phyloP scores from a whole-genome alignment of 2,113 vertebrate genomes.

The Meleagris gallopavo region DNA sequence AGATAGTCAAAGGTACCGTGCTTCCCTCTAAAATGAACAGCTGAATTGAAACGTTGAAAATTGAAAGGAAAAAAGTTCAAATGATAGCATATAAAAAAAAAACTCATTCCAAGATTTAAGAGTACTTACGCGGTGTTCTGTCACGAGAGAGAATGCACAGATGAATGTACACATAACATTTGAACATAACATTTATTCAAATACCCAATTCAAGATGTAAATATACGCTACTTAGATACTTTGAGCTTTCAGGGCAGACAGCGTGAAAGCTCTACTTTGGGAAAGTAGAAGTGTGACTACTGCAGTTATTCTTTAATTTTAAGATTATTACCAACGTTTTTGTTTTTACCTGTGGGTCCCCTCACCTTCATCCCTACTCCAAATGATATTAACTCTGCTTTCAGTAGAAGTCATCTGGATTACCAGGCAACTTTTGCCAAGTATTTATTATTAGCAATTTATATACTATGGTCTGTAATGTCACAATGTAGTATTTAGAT shows the following conservation, averaged over 20 bases:
- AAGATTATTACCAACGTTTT: background rate
- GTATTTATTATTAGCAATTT: background rate
- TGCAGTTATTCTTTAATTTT: background rate
- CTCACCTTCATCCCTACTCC: background rate
- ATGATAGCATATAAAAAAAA: background rate
- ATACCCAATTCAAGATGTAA: background rate
- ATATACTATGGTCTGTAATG: background rate
- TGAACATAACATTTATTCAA: background rate
- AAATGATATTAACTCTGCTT: background rate
- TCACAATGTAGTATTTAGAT: background rate
- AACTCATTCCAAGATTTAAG: background rate
- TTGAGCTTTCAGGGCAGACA: background rate
- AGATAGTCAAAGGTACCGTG: background rate
- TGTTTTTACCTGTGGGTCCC: background rate
- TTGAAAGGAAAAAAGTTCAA: background rate
- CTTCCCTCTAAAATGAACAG: slow-evolving; percentile 2
- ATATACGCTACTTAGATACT: background rate
- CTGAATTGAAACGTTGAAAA: background rate
- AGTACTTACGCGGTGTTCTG: background rate
- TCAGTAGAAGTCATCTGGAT: background rate
- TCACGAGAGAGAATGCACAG: background rate
- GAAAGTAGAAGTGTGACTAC: background rate
- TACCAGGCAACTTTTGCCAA: background rate
- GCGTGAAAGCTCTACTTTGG: background rate
- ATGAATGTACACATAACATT: background rate